Conservation (phyloP, 2,113 vertebrate species). For the Dipodomys stephensi region DNA sequence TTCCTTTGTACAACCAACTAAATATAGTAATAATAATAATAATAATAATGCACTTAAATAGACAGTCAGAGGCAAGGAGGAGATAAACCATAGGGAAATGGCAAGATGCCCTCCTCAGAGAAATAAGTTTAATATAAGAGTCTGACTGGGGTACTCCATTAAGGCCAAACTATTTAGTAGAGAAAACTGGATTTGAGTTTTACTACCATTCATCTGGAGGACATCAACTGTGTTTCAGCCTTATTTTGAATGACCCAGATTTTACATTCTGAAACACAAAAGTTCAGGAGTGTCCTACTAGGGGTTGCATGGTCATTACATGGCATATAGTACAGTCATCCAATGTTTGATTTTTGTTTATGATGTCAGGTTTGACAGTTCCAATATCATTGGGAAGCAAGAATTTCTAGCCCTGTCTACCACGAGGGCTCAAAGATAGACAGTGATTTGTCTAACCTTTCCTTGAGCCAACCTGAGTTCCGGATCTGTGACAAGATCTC, state of each 20-base stretch:
- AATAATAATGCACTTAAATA: too few species aligned
- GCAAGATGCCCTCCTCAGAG: neutral
- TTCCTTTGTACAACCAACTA: too few species aligned
- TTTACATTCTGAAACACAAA: neutral
- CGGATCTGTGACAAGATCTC: neutral
- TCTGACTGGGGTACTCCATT: neutral
- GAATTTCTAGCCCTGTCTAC: neutral
- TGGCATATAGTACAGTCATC: neutral
- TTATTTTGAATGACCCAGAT: neutral
- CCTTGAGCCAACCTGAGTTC: neutral
- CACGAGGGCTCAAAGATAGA: neutral
- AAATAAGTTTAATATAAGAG: fast-evolving
- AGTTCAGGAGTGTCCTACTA: neutral
- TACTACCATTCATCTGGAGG: neutral
- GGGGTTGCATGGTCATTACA: fast-evolving
- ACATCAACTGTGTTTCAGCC: neutral
- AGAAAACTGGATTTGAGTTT: neutral
- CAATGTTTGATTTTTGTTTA: neutral
- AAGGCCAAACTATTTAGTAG: neutral
- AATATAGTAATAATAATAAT: too few species aligned
- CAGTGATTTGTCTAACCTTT: neutral
- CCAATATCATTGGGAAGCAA: neutral
- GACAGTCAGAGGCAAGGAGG: neutral
- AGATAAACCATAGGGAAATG: too few species aligned
- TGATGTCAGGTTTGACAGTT: neutral